phyloP scores from a whole-genome alignment of 2,888 invertebrate species.

The Himalopsyche tibetana region DNA sequence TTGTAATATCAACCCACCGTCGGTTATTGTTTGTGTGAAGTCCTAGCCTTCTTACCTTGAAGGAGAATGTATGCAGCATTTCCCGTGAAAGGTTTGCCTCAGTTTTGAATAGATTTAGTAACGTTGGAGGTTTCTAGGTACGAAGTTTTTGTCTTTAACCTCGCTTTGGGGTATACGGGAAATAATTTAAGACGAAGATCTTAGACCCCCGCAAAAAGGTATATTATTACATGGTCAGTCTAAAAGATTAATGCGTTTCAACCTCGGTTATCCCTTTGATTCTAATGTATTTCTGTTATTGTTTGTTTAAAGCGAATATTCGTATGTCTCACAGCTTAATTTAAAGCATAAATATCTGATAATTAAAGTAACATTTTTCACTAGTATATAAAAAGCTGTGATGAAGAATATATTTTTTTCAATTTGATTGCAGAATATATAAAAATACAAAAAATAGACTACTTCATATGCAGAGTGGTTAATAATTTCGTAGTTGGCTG shows the following conservation, averaged over 20 bases:
- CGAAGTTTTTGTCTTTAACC: not conserved
- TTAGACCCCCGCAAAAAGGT: not conserved
- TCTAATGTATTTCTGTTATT: not conserved
- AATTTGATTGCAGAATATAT: too few species aligned
- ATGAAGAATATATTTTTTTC: too few species aligned
- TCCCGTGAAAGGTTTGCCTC: not conserved
- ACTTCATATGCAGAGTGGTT: too few species aligned
- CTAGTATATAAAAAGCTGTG: too few species aligned
- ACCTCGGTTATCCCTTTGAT: not conserved
- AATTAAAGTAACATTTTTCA: too few species aligned
- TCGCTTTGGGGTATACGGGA: not conserved
- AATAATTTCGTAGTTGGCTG: too few species aligned
- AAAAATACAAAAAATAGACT: too few species aligned
- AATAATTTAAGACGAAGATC: conserved; percentile 21
- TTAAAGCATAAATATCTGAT: too few species aligned
- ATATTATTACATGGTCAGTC: conserved; percentile 12
- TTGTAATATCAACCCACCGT: not conserved
- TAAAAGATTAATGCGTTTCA: conserved; percentile 4
- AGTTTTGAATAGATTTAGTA: conserved; percentile 2
- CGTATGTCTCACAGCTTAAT: too few species aligned
- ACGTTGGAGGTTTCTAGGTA: not conserved
- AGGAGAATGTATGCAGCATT: not conserved
- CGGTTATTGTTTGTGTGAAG: not conserved
- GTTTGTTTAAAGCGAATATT: not conserved
- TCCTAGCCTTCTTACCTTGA: not conserved